Evolutionary conservation across 2,797 vertebrate species (phyloP), one percentile per base, ranked within the genome.

Genomic region (Enteromius anoplus): DNA sequence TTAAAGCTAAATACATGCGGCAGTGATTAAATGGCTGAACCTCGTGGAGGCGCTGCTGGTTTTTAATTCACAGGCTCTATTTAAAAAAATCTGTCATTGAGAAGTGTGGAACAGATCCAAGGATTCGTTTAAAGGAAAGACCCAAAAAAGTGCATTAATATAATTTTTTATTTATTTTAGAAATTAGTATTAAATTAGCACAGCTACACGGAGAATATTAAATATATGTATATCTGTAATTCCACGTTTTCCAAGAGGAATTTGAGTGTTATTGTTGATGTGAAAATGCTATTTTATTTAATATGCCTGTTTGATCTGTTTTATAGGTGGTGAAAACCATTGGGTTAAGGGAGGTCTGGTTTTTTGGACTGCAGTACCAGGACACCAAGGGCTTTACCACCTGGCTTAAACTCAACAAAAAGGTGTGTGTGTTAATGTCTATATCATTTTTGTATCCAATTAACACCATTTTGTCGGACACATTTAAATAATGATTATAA

Each of bases 341-440:
- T 32, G 98, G 98, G 40, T 93, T 99, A 75, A 93, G 98, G 85
- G 98, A 99, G 90, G 96, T 99, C 80, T 99, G 98, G 98, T 99
- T 98, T 91, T 99, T 99, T 88, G 98, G 98, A 78, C 96, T 99
- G 80, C 98, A 99, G 82, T 99, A 99, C 90, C 98, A 99, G 89
- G 98, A 99, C 80, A 98, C 97, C 78, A 99, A 99, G 89, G 96
- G 97, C 85, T 99, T 99, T 91, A 97, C 97, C 10, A 99, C 98
- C 2, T 99, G 98, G 98, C 94, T 99, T 85, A 99, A 99, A 91
- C 93, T 99, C 87, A 99, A 98, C 93, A 99, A 99, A 93, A 99
- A 99, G 97, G 98, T 98, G 81, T 12, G 60, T 78, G 81, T 11
- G 55, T 77, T 34, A 45, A 75, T 19, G 14, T 6, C 42, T 47